Evolutionary conservation across 1,140 invertebrate species (phyloP).

Genomic region (Carcinoscorpius rotundicauda): DNA sequence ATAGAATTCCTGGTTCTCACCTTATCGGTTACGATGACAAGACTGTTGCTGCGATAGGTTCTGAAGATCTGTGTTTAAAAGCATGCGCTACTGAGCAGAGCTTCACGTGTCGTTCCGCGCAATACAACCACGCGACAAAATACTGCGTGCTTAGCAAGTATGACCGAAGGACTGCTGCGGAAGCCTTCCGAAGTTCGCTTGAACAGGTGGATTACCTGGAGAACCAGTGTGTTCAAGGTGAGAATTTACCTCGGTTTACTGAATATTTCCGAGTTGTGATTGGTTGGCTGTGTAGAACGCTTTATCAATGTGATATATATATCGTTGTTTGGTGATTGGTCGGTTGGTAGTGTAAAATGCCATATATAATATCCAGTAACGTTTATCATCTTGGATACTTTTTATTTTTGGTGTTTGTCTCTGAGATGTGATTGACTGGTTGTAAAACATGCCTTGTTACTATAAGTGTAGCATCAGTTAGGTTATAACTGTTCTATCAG

Average conservation of each 20-base stretch:
- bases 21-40: not conserved
- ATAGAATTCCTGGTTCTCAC: not conserved
- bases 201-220: not conserved
- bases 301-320: not conserved
- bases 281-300: not conserved
- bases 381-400: no score
- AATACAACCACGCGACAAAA: not conserved
- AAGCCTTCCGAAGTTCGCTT: not conserved
- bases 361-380: no score
- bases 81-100: constrained; percentile 1
- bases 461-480: no score
- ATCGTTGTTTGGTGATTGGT: no score
- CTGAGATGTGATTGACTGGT: no score
- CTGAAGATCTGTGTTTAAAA: constrained; percentile 1
- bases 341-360: no score
- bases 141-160: not conserved
- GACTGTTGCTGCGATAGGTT: not conserved
- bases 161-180: constrained; percentile 1
- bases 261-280: no score
- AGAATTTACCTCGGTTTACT: no score
- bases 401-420: no score
- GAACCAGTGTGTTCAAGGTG: constrained; percentile 2
- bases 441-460: no score
- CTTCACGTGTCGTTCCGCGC: constrained; percentile 1
- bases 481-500: no score